phyloP scores from a whole-genome alignment of 2,888 invertebrate genomes.

The Cerceris rybyensis region DNA sequence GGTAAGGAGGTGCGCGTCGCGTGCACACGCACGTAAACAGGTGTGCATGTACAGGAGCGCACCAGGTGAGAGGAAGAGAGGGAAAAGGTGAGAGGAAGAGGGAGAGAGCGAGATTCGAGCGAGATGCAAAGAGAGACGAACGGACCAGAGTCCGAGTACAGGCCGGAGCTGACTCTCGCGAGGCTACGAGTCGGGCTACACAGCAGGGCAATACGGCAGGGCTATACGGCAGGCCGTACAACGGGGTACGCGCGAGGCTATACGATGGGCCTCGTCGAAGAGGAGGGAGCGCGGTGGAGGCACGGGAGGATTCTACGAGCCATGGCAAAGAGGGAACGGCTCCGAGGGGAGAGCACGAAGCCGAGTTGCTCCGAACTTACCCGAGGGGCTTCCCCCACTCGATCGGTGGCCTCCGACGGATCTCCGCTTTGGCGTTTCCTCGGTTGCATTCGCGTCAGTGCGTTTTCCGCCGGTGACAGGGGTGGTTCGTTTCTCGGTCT shows the following conservation, averaged over 20 bases:
- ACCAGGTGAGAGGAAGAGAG: background rate
- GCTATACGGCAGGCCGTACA: too few relatives aligned
- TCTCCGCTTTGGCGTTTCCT: slow-evolving; percentile 46
- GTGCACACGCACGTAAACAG: slow-evolving; percentile 54
- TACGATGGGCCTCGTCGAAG: too few relatives aligned
- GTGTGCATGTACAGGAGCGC: slow-evolving; percentile 45
- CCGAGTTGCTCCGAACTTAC: slow-evolving; percentile 46
- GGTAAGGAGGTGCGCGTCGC: slow-evolving; percentile 47
- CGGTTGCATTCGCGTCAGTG: slow-evolving; percentile 64
- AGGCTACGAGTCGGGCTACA: slow-evolving; percentile 3
- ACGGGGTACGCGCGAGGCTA: too few relatives aligned
- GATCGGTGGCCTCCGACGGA: slow-evolving; percentile 11
- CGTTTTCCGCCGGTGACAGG: slow-evolving; percentile 54
- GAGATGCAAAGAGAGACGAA: background rate
- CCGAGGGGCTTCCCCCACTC: slow-evolving; percentile 45
- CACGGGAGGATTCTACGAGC: slow-evolving; percentile 20
- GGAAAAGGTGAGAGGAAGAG: background rate
- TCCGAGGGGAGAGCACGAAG: slow-evolving; percentile 11
- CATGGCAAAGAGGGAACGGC: background rate
- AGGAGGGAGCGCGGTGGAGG: slow-evolving; percentile 1
- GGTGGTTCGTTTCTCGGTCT: slow-evolving; percentile 36
- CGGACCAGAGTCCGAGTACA: slow-evolving; percentile 18
- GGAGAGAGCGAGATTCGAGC: slow-evolving; percentile 10
- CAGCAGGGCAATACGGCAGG: too few relatives aligned
- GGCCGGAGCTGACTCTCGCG: slow-evolving; percentile 35